Evolutionary conservation across 2,888 invertebrate genomes (phyloP), one percentile per base, ranked within the genome.

Genomic region (Clitarchus hookeri): DNA sequence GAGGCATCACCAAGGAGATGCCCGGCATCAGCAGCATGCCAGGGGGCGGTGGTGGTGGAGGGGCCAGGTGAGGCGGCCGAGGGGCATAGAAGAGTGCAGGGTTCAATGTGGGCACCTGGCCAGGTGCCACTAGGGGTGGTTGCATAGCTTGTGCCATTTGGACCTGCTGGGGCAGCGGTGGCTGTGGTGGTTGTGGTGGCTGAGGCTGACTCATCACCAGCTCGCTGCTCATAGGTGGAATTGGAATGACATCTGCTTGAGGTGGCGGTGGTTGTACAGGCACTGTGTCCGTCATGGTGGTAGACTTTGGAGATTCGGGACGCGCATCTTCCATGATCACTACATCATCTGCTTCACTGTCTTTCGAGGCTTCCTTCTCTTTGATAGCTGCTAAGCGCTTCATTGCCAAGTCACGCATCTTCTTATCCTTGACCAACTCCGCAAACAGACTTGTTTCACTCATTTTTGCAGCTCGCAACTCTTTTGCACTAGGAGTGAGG

Each of bases 371-470:
- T 88, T 94, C 93, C 89, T 94, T 95, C 88, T 95, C 95, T 85
- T 95, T 92, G 84, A 95, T 94, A 89, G 94, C 94, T 90, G 95
- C 94, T 23, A 96, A 91, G 85, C 88, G 86, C 88, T 92, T 93
- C 87, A 94, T 91, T 85, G 96, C 97, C 91, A 96, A 93, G 87
- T 96, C 96, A 13, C 97, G 93, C 93, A 96, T 96, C 89, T 96
- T 96, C 89, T 95, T 95, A 90, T 96, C 96, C 90, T 97, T 97
- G 23, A 97, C 96, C 87, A 98, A 93, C 91, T 97, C 97, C 0
- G 97, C 97, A 91, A 98, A 98, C 19, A 98, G 93, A 90, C 97
- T 97, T 13, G 97, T 97, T 89, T 97, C 97, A 85, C 96, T 96
- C 90, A 97, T 97, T 91, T 97, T 97, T 89, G 96, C 95, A 82